Percentiles rank a stretch among this genome's conserved stretches.
Evolutionary conservation across 2,113 vertebrate genomes (phyloP).

Genomic region (Megaceryle maxima): DNA sequence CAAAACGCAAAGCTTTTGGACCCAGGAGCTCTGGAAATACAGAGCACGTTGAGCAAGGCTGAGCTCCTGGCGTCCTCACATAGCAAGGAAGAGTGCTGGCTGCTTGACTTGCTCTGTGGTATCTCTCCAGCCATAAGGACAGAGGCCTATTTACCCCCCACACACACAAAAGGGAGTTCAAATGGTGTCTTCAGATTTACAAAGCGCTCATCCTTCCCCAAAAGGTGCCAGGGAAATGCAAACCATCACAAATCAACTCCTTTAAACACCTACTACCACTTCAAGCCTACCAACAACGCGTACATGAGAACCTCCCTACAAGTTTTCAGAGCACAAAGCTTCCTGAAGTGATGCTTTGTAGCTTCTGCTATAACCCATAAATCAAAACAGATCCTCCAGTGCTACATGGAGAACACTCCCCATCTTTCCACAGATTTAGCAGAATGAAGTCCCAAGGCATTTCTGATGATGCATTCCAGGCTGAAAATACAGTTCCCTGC

Average conservation of each 20-base stretch:
- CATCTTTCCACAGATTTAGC: neutral
- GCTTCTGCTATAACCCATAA: neutral
- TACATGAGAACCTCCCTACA: neutral
- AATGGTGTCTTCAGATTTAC: neutral
- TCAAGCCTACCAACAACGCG: neutral
- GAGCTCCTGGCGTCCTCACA: fast-evolving
- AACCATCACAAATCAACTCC: neutral
- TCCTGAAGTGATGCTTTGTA: neutral
- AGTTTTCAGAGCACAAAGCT: neutral
- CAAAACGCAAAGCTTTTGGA: neutral
- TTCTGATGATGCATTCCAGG: neutral
- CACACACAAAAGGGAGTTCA: neutral
- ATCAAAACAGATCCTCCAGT: neutral
- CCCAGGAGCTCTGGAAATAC: neutral
- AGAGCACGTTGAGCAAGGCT: fast-evolving
- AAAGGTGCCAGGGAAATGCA: neutral
- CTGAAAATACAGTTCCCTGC: neutral
- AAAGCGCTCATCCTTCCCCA: neutral
- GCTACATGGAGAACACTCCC: neutral
- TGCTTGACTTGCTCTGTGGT: neutral
- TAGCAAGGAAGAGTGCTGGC: neutral
- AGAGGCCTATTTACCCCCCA: neutral
- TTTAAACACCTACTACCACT: neutral
- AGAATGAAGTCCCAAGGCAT: neutral
- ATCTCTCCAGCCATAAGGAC: neutral